A percentile compares a stretch with the other conserved stretches of the same genome.
Evolutionary conservation across 2,113 vertebrate species (phyloP).

Genomic region (Urocitellus parryii): DNA sequence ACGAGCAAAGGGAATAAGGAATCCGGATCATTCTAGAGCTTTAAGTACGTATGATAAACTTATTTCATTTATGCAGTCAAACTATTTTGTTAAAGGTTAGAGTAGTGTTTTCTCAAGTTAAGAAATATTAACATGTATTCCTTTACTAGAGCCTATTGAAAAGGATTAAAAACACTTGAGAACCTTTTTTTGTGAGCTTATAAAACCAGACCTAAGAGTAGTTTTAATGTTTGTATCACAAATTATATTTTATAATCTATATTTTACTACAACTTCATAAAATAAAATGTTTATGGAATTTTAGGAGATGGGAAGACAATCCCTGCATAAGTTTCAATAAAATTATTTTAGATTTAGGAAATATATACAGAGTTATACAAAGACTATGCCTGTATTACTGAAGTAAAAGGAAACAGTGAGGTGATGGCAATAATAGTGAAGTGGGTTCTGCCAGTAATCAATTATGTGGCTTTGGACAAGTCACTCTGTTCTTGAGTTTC

Average conservation of each 20-base stretch:
- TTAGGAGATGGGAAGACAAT: conserved; percentile 27
- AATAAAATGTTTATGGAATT: conserved; percentile 58
- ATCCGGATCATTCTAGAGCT: conserved; percentile 99
- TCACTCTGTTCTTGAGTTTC: neutral
- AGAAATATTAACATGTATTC: conserved; percentile 17
- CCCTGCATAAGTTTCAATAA: conserved; percentile 45
- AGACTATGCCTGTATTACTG: neutral
- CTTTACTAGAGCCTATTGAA: conserved; percentile 34
- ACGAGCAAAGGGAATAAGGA: conserved; percentile 97
- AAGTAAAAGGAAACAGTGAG: neutral
- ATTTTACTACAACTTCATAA: conserved; percentile 55
- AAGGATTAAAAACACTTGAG: conserved; percentile 52
- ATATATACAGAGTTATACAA: neutral
- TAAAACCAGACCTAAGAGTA: conserved; percentile 51
- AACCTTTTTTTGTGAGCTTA: conserved; percentile 47
- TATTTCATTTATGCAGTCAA: conserved; percentile 69
- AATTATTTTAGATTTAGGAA: conserved; percentile 30
- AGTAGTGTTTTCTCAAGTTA: conserved; percentile 46
- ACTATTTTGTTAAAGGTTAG: conserved; percentile 62
- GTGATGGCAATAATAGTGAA: neutral
- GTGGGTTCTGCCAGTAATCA: neutral
- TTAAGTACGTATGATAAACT: conserved; percentile 91
- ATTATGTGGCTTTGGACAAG: neutral
- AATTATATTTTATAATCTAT: conserved; percentile 59
- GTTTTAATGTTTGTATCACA: conserved; percentile 39